phyloP scores from a whole-genome alignment of 2,797 vertebrate genomes.

The Anguilla marmorata region DNA sequence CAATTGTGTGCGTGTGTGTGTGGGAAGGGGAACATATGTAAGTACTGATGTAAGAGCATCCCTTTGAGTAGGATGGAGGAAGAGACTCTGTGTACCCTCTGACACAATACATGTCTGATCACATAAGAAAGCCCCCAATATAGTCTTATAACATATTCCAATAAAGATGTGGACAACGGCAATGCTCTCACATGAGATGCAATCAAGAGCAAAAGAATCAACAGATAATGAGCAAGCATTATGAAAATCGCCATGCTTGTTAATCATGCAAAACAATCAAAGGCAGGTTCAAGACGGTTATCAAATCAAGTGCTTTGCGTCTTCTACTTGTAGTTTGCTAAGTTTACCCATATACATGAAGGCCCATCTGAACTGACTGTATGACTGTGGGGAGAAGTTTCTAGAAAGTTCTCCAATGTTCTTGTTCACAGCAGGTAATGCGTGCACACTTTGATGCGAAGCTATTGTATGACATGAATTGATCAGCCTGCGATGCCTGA shows the following conservation, averaged over 20 bases:
- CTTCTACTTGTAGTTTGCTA: neutral
- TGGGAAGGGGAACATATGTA: too few relatives aligned
- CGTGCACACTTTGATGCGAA: neutral
- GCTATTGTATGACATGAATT: neutral
- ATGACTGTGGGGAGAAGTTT: neutral
- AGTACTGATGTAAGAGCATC: too few relatives aligned
- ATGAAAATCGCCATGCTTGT: neutral
- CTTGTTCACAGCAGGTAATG: neutral
- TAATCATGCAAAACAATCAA: conserved; percentile 3
- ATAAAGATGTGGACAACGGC: neutral
- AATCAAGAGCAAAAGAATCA: neutral
- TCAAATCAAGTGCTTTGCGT: neutral
- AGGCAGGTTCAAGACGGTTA: neutral
- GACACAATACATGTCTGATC: conserved; percentile 47
- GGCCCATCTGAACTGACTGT: neutral
- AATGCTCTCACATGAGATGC: neutral
- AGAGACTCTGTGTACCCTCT: too few relatives aligned
- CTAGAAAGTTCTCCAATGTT: neutral
- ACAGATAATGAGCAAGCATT: neutral
- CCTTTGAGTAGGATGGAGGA: too few relatives aligned
- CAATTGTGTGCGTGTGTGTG: too few relatives aligned
- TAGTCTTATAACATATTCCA: too few relatives aligned
- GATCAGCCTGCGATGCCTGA: neutral
- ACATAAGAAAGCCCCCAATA: too few relatives aligned
- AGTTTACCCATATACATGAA: neutral